Base-by-base conservation (phyloP, 2,113 vertebrate species). In the Psophia crepitans region DNA sequence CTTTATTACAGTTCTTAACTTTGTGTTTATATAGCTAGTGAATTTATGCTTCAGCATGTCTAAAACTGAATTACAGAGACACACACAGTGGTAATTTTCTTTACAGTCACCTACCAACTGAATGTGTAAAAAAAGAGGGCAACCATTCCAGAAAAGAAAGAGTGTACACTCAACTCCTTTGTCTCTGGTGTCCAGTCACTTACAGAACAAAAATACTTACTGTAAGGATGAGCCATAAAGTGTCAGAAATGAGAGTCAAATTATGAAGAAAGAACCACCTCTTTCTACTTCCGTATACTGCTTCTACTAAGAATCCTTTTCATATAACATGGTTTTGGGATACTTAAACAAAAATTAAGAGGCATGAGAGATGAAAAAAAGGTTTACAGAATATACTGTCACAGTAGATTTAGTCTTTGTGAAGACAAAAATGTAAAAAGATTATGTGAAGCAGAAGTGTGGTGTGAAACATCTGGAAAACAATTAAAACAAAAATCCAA, bases 1-100 rank as follows among this genome's bases (percentile, higher is more conserved):
- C 28, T 96, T 96, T 97, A 96, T 86, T 93, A 88, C 54, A 17
- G 22, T 84, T 95, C 80, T 97, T 97, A 96, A 95, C 80, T 92
- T 79, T 20, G 60, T 68, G 69, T 86, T 94, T 84, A 73, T 73
- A 84, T 51, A 92, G 85, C 78, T 82, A 64, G 60, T 64, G 77
- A 89, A 89, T 96, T 95, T 96, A 95, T 89, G 81, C 77, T 89
- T 78, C 84, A 64, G 84, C 17, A 69, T 44, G 33, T 60, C 84
- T 95, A 78, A 92, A 87, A 89, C 65, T 64, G 89, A 93, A 91
- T 91, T 94, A 77, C 33, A 75, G 51, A 83, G 14, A 63, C 49
- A 74, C 21, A 90, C 14, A 37, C 6, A 89, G 35, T 16, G 39
- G 39, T 57, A 78, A 94, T 94, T 89, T 88, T 95, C 87, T 68